Evolutionary conservation across 2,888 invertebrate genomes (phyloP), one percentile per base, ranked within the genome.

Genomic region (Antheraea assamensis): DNA sequence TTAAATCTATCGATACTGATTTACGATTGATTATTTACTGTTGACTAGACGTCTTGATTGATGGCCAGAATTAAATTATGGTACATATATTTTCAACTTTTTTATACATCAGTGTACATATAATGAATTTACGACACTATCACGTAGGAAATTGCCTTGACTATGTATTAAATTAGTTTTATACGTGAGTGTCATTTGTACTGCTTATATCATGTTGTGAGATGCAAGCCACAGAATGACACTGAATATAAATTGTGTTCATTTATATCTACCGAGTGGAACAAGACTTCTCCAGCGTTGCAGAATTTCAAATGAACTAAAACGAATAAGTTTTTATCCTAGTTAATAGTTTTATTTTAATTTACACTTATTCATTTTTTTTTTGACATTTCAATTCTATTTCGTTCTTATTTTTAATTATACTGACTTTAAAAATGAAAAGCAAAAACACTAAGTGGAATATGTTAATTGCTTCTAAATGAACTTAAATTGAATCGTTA

Each of bases 101-200:
- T 31, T 21, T 70, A 47, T 42, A 19, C 24, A 58, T 21, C 58
- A 13, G 24, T 58, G 58, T 13, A 58, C 8, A 58, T 70, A 70
- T 66, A 31, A 66, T 49, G 7, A 70, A 70, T 70, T 17, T 27
- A 31, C 55, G 64, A 68, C 42, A 55, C 55, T 55, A 31, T 19
- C 52, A 21, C 71, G 79, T 76, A 77, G 78, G 73, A 78, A 74
- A 74, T 74, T 74, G 70, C 75, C 83, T 84, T 88, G 87, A 88
- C 89, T 87, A 87, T 88, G 86, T 85, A 87, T 88, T 87, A 88
- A 88, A 90, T 91, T 90, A 90, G 88, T 85, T 85, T 82, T 79
- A 84, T 87, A 90, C 90, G 90, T 90, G 89, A 86, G 84, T 72
- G 77, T 83, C 88, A 90, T 91, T 84, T 83, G 84, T 87, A 87